Evolutionary conservation across 2,797 vertebrate species (phyloP).

Genomic region (Anolis apletophallus): DNA sequence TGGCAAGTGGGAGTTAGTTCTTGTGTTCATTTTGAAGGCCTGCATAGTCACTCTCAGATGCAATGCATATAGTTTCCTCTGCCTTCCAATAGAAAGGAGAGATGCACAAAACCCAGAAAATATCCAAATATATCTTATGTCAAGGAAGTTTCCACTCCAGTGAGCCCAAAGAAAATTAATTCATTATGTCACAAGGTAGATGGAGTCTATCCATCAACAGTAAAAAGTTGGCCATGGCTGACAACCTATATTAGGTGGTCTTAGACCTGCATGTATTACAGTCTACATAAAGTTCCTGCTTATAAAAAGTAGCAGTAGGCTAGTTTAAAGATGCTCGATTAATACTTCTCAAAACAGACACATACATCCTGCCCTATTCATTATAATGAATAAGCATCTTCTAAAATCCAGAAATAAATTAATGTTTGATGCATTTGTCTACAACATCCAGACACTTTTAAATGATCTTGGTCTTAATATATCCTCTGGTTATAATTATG

Average conservation of each 20-base stretch:
- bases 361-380: constrained; percentile 5
- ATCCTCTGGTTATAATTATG: constrained; percentile 25
- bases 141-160: background rate
- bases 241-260: background rate
- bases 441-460: background rate
- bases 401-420: constrained; percentile 18
- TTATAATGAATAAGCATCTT: constrained; percentile 12
- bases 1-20: background rate
- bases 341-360: background rate
- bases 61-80: background rate
- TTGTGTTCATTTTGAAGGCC: background rate
- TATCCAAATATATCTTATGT: too few species aligned
- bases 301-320: background rate
- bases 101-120: too few species aligned
- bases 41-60: background rate
- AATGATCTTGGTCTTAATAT: background rate
- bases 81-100: background rate
- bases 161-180: background rate
- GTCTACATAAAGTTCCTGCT: background rate
- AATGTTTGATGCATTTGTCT: background rate
- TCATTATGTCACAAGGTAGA: background rate
- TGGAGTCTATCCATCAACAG: too few species aligned
- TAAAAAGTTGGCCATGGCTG: background rate
- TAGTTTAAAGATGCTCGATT: background rate
- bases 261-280: background rate